Base-by-base conservation (phyloP, 2,888 invertebrate species). In the Thereva unica region DNA sequence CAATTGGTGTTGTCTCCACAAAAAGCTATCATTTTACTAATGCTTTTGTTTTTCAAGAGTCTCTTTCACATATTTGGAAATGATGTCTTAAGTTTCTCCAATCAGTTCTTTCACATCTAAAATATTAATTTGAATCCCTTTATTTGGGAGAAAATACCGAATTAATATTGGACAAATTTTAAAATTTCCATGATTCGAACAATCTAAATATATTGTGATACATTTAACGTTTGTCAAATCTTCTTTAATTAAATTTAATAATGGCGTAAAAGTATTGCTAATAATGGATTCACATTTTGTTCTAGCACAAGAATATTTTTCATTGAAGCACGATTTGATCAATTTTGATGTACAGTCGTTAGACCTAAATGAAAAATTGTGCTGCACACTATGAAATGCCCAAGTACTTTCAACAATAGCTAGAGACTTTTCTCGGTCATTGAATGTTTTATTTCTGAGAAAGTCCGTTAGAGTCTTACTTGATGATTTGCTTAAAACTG, bases 111-210 rank as follows among this genome's bases (percentile, higher is more conserved):
- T 57, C 41, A 66, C 56, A 57, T 66, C 45, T 38, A 71, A 67
- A 65, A 70, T 68, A 67, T 69, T 68, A 1, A 70, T 67, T 41
- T 67, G 61, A 56, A 67, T 47, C 67, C 67, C 68, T 64, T n/a
- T 67, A 38, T 69, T 64, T 5, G 69, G 69, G 44, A 66, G 42
- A 41, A 69, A 71, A 61, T 64, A 71, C 40, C 67, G 12, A 9
- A 66, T 56, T 45, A 71, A 57, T 40, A 69, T 63, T 50, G 68
- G 69, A 47, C 57, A 71, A 4, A 71, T 55, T 63, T 71, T 69
- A 8, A 67, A 41, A 6, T 55, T 54, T 45, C 67, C 67, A 55
- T 69, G 66, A 56, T 69, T 67, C 37, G 40, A 61, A 66, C 45
- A 45, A 61, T 66, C 55, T 49, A 23, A 54, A 47, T 55, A 65